These are phyloP conservation scores for Troides aeacus DNA, from an alignment of 2,888 invertebrate species.

Conservation along the genomic window DNA sequence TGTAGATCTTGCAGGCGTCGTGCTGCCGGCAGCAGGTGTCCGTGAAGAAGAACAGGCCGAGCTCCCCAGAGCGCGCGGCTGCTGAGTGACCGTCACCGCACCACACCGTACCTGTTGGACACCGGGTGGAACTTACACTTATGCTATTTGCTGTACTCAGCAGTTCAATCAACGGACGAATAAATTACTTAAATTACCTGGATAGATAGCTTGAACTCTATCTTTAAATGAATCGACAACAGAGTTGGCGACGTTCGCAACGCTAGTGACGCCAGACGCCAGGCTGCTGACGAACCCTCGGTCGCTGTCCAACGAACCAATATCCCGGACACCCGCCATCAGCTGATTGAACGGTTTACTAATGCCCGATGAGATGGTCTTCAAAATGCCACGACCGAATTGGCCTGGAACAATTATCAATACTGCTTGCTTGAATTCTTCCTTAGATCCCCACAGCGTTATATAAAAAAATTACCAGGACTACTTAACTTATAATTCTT, in stretches of 20 bases:
- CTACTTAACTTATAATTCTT: background rate
- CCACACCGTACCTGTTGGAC: slow-evolving; percentile 84
- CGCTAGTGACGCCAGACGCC: slow-evolving; percentile 65
- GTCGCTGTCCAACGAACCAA: slow-evolving; percentile 83
- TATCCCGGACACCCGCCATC: slow-evolving; percentile 76
- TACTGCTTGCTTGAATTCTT: background rate
- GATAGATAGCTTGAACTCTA: slow-evolving; percentile 78
- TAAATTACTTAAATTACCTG: slow-evolving; percentile 56
- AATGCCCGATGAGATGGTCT: slow-evolving; percentile 63
- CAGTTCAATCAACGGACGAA: no score
- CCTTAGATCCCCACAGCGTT: background rate
- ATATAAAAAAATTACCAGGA: background rate
- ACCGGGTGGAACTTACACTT: background rate
- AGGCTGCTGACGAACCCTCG: slow-evolving; percentile 74
- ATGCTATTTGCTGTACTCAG: no score
- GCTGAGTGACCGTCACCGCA: slow-evolving; percentile 85
- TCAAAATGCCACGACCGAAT: slow-evolving; percentile 71
- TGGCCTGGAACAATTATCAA: slow-evolving; percentile 54
- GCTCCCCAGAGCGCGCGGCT: slow-evolving; percentile 73
- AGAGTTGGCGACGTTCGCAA: slow-evolving; percentile 63
- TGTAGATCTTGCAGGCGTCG: slow-evolving; percentile 83
- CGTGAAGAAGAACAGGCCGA: slow-evolving; percentile 83
- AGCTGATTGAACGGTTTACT: slow-evolving; percentile 78
- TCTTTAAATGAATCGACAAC: slow-evolving; percentile 74
- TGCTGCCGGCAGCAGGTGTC: slow-evolving; percentile 86